Percentiles rank a stretch among this genome's conserved stretches.
Evolutionary conservation across 2,888 invertebrate species (phyloP).

Genomic region (Caenorhabditis doughertyi): DNA sequence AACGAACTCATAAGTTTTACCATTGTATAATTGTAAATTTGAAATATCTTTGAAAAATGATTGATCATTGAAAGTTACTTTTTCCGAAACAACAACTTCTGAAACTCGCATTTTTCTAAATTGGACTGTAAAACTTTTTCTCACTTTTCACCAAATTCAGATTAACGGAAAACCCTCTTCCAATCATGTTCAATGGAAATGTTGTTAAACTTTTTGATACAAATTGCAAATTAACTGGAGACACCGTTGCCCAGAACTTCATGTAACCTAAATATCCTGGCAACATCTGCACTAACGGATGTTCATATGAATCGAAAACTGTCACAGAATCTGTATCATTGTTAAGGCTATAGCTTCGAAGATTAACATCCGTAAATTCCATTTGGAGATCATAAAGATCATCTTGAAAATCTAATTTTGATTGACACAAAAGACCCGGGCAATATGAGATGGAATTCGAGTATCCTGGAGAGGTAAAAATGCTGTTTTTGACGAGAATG

Average conservation of each 20-base stretch:
- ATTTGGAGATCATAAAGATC: slow-evolving; percentile 35
- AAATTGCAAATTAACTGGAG: slow-evolving; percentile 39
- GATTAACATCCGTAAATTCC: slow-evolving; percentile 20
- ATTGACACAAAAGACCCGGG: slow-evolving; percentile 22
- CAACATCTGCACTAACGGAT: slow-evolving; percentile 3
- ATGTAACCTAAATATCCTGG: slow-evolving; percentile 24
- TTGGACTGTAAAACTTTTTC: background rate
- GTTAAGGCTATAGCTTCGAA: slow-evolving; percentile 27
- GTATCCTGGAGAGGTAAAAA: slow-evolving; percentile 53
- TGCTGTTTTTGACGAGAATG: slow-evolving; percentile 13
- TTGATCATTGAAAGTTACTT: slow-evolving; percentile 2
- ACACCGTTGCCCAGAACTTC: slow-evolving; percentile 39
- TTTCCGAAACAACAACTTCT: slow-evolving; percentile 15
- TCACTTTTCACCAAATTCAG: slow-evolving; percentile 41
- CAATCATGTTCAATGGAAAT: slow-evolving; percentile 28
- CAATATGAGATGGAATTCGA: slow-evolving; percentile 44
- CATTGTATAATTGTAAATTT: background rate
- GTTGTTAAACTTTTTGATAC: slow-evolving; percentile 1
- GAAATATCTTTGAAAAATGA: slow-evolving; percentile 43
- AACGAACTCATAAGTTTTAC: slow-evolving; percentile 27
- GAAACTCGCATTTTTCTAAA: background rate
- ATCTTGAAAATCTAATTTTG: slow-evolving; percentile 38
- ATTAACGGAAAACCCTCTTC: slow-evolving; percentile 35
- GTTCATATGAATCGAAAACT: slow-evolving; percentile 30
- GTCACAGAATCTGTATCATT: slow-evolving; percentile 37